phyloP scores from a whole-genome alignment of 2,113 vertebrate genomes.

The Cephalopterus ornatus region DNA sequence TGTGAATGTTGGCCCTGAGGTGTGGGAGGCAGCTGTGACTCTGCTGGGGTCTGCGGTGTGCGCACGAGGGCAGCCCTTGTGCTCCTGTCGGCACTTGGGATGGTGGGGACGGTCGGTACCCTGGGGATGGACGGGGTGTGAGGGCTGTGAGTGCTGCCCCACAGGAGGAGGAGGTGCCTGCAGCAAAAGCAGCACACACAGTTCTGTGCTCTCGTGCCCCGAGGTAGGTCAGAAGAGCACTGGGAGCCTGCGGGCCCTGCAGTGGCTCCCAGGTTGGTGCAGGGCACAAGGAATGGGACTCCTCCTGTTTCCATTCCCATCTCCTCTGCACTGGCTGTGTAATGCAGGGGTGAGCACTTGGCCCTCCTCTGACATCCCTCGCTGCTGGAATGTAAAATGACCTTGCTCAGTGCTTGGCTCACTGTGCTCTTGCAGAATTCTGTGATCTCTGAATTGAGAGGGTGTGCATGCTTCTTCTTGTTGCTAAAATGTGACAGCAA shows the following conservation, averaged over 20 bases:
- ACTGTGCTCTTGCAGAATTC: neutral
- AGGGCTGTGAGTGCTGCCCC: neutral
- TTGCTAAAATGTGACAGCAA: neutral
- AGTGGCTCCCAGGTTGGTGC: neutral
- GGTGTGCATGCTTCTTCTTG: neutral
- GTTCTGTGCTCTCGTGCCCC: neutral
- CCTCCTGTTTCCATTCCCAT: fast-evolving
- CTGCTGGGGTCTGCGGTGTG: neutral
- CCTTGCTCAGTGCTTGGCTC: neutral
- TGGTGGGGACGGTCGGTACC: too few species aligned
- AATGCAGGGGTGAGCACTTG: neutral
- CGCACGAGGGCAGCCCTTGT: neutral
- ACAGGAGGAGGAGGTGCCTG: neutral
- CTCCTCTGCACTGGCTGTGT: neutral
- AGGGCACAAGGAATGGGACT: neutral
- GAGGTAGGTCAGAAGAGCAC: neutral
- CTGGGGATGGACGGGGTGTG: neutral
- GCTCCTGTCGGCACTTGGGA: fast-evolving
- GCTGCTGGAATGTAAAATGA: fast-evolving
- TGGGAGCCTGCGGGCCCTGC: neutral
- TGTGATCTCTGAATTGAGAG: neutral
- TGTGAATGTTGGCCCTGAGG: neutral
- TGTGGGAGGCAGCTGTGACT: neutral
- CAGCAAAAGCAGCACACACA: neutral
- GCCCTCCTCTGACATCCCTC: neutral